Evolutionary conservation across 2,113 vertebrate species (phyloP), one percentile per base, ranked within the genome.

Genomic region (Lepus americanus): DNA sequence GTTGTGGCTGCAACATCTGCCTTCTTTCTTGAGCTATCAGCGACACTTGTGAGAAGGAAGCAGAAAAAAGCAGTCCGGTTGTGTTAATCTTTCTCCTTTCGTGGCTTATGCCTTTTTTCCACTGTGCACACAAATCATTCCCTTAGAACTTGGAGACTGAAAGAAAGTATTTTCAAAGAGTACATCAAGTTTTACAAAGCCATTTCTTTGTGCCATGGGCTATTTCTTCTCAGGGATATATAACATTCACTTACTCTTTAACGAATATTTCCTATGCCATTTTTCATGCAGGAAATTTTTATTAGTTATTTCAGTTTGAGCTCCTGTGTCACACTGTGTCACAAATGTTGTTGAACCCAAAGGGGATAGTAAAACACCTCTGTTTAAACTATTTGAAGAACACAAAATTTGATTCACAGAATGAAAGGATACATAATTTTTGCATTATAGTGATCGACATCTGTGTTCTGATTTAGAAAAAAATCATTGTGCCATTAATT

Each of bases 141-240:
- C 81, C 89, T 94, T 89, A 76, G 63, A 94, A 82, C 53, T 29
- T 87, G 59, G 67, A 33, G 70, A 14, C 90, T 29, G 29, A 93
- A 92, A 87, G 78, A 86, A 95, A 94, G n/a, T 55, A 74, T 36
- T 88, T 93, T 94, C 85, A 96, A 88, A 77, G 61, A 33, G 20
- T 44, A 73, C 2, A 0, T 63, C 27, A 66, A 73, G 29, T 90
- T 73, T 94, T 85, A 63, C 39, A 93, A 91, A 82, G 55, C 22
- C 16, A 10, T 67, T 74, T 31, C 67, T 95, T 84, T 96, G 69
- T 44, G 92, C 53, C 55, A 39, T 67, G 13, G 78, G 59, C 81
- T 66, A 2, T 86, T 90, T 92, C 81, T 94, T 94, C 80, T 89
- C 31, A n/a, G 63, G 33, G 51, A 27, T 79, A 63, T 94, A 92